Conservation (phyloP, 1,140 invertebrate species). For the Drosophila bocqueti region DNA sequence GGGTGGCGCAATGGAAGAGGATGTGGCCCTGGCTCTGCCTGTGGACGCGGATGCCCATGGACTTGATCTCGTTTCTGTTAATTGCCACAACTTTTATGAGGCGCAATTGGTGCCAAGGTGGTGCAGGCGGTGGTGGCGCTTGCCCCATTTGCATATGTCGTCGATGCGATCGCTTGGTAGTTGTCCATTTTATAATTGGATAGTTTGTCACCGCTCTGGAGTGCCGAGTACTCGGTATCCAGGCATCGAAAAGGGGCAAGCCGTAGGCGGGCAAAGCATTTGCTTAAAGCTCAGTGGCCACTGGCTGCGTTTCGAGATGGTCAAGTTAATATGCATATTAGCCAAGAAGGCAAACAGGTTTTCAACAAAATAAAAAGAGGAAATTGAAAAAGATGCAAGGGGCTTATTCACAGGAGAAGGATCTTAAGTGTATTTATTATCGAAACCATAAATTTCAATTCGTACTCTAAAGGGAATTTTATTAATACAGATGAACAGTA, state of each 20-base stretch:
- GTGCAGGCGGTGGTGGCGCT: conserved; percentile 54
- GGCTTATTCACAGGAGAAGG: not conserved
- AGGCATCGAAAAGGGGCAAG: not conserved
- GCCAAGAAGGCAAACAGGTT: conserved; percentile 27
- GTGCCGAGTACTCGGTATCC: not conserved
- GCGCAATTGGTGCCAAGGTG: conserved; percentile 41
- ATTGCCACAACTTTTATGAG: conserved; percentile 77
- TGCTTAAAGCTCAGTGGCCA: conserved; percentile 44
- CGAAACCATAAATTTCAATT: conserved; percentile 16
- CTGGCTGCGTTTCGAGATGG: conserved; percentile 47
- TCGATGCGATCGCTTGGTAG: conserved; percentile 44
- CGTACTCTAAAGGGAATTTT: not conserved
- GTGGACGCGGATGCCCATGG: not conserved
- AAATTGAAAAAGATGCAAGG: not conserved
- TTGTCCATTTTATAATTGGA: conserved; percentile 71
- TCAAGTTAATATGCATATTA: conserved; percentile 58
- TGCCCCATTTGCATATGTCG: conserved; percentile 48
- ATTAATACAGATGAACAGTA: conserved; percentile 7
- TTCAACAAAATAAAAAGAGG: not conserved
- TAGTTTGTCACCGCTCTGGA: conserved; percentile 64
- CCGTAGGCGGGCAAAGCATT: conserved; percentile 32
- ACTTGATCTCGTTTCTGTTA: conserved; percentile 71
- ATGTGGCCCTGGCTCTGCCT: not conserved
- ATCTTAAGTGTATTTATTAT: conserved; percentile 34
- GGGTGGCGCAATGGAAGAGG: conserved; percentile 51